Percentiles rank a stretch among this genome's conserved stretches.
These are phyloP conservation scores for Columba livia DNA, from an alignment of 2,113 vertebrate genomes.

Conservation along the genomic window DNA sequence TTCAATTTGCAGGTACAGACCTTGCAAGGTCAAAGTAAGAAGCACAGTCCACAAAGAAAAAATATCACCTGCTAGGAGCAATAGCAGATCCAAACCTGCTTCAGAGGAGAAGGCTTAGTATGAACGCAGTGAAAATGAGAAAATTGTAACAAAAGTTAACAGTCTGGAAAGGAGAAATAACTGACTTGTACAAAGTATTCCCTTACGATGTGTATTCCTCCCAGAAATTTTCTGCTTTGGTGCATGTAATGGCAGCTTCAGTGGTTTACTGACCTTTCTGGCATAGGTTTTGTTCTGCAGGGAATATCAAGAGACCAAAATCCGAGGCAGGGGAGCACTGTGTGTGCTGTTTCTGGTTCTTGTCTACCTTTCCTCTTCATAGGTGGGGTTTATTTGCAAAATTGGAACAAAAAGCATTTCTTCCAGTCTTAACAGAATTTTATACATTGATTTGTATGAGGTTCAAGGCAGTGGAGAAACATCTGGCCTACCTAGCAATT, in stretches of 20 bases:
- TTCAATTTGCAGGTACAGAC: slow-evolving; percentile 37
- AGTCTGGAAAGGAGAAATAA: not conserved
- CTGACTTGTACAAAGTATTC: not conserved
- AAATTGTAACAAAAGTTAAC: not conserved
- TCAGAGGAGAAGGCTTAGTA: not conserved
- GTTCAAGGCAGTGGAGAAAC: not conserved
- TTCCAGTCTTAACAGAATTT: not conserved
- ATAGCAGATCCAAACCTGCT: not conserved
- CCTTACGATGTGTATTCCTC: not conserved
- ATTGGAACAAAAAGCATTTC: not conserved
- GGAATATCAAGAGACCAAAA: not conserved
- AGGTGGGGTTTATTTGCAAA: not conserved
- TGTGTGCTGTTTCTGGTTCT: not conserved
- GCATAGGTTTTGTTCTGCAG: not conserved
- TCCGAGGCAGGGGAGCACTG: not conserved
- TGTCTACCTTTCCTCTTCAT: not conserved
- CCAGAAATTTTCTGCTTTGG: not conserved
- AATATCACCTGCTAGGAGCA: not conserved
- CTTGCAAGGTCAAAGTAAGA: slow-evolving; percentile 35
- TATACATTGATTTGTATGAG: not conserved
- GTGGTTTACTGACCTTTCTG: not conserved
- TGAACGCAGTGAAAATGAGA: not conserved
- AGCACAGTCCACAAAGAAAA: not conserved
- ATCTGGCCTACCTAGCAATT: not conserved
- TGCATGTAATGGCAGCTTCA: not conserved